Base-by-base conservation (phyloP, 1,140 invertebrate species). In the Glomeris maerens region DNA sequence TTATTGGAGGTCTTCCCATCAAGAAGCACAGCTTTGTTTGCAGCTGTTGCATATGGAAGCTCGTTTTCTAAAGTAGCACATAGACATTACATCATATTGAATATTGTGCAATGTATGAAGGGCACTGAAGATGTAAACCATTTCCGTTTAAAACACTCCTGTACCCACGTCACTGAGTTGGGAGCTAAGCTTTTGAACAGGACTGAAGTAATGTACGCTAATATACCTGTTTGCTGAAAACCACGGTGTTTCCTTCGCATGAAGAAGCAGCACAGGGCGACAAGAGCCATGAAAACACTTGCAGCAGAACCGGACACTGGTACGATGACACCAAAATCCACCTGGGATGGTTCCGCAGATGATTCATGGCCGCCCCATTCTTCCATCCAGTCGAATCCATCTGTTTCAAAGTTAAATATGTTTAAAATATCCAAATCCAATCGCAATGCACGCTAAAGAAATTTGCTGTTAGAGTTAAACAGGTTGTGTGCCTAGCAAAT, bases 251-350 rank as follows among this genome's bases (percentile, higher is more conserved):
- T 50, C 28, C 48, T n/a, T 23, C 59, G 53, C 47, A 54, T 50
- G 60, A 78, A 78, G 52, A 90, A 77, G 61, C 87, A 83, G 75
- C 84, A 89, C 62, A 90, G 83, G 64, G 93, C 83, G 65, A 89
- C 82, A 63, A 92, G 82, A 57, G 85, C 83, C 66, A 90, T 79
- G 63, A 92, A 85, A 69, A 92, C 86, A 68, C 92, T 81, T 59
- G 92, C 77, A 52, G 90, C 74, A 53, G 87, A 86, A 52, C 85
- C 86, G 60, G 86, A 82, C 55, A 92, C 82, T n/a, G 91, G 90
- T 57, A 94, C 84, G 69, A 93, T 84, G 61, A 94, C 78, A 74
- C 92, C 89, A 59, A 91, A 75, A 69, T 93, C 89, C 62, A 69
- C 60, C 53, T 70, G 66, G 50, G 71, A 66, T 27, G 61, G 60